Evolutionary conservation across 2,113 vertebrate genomes (phyloP).

Genomic region (Dasyurus viverrinus): DNA sequence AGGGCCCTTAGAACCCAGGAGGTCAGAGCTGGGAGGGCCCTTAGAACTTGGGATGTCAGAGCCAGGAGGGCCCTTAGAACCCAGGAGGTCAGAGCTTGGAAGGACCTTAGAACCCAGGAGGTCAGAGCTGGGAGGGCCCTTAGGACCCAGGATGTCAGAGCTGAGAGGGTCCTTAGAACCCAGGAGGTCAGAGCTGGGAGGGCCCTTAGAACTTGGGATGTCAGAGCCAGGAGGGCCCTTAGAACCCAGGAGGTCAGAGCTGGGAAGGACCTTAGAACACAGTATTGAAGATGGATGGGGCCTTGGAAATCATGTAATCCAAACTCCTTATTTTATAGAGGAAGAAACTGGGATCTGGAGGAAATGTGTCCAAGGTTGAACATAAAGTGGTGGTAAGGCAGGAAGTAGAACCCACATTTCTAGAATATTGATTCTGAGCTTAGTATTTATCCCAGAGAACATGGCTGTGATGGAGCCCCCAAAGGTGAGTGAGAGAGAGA

Average conservation of each 20-base stretch:
- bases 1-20: neutral
- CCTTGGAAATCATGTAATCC: neutral
- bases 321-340: neutral
- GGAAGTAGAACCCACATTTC: neutral
- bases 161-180: neutral
- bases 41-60: neutral
- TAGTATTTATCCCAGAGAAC: neutral
- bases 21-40: neutral
- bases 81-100: neutral
- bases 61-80: neutral
- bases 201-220: too few relatives aligned
- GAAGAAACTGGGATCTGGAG: neutral
- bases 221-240: too few relatives aligned
- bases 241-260: too few relatives aligned
- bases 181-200: neutral
- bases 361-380: neutral
- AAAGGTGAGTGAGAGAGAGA: neutral
- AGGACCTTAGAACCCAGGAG: neutral
- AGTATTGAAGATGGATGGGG: neutral
- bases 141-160: neutral
- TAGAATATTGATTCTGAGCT: neutral
- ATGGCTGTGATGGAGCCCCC: neutral
- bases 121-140: neutral
- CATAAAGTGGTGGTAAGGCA: neutral
- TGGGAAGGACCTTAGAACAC: too few relatives aligned